Evolutionary conservation across 2,888 invertebrate genomes (phyloP).

Genomic region (Scaptomyza reducta): DNA sequence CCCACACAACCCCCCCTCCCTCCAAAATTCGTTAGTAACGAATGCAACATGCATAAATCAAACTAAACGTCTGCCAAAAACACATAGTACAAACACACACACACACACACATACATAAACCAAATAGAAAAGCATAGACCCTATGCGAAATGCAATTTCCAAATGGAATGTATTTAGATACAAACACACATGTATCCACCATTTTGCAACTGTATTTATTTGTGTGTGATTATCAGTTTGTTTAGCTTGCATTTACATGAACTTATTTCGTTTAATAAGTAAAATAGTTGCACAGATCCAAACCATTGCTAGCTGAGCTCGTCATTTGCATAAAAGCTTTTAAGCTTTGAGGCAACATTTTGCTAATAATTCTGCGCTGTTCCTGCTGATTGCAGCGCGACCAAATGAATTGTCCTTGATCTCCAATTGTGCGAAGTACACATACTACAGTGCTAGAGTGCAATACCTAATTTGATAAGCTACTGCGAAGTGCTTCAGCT

Average conservation of each 20-base stretch:
- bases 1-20: conserved; percentile 7
- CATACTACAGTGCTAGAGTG: not conserved
- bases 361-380: conserved; percentile 8
- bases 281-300: conserved; percentile 13
- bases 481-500: not conserved
- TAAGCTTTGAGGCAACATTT: conserved; percentile 8
- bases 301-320: not conserved
- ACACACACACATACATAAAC: too few relatives aligned
- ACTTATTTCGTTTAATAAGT: conserved; percentile 56
- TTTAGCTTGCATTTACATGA: conserved; percentile 63
- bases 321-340: conserved; percentile 29
- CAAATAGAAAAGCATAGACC: conserved; percentile 36
- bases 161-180: conserved; percentile 31
- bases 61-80: conserved; percentile 53
- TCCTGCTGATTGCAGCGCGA: conserved; percentile 33
- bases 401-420: conserved; percentile 21
- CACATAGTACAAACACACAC: too few relatives aligned
- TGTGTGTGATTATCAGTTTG: conserved; percentile 28
- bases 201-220: conserved; percentile 1
- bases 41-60: conserved; percentile 54
- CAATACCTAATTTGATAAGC: conserved; percentile 33
- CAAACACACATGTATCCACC: not conserved
- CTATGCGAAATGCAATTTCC: conserved; percentile 14
- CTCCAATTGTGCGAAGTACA: not conserved
- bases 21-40: conserved; percentile 29